Conservation (phyloP, 2,797 vertebrate genomes). For the Discoglossus pictus region DNA sequence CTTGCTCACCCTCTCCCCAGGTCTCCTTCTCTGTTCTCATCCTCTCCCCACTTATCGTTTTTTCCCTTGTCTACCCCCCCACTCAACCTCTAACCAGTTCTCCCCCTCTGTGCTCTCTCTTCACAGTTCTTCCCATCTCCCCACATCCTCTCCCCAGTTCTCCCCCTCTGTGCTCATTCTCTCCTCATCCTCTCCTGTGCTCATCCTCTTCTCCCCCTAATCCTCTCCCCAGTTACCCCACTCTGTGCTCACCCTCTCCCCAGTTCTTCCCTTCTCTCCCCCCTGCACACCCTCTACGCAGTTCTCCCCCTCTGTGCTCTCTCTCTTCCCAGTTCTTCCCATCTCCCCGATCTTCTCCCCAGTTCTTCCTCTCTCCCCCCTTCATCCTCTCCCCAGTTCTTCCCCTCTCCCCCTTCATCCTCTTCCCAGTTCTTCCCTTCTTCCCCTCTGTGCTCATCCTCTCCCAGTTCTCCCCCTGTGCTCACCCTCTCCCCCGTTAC, state of each 20-base stretch:
- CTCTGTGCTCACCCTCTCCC: slow-evolving; percentile 50
- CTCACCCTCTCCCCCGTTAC: too few species aligned
- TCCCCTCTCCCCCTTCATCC: slow-evolving; percentile 36
- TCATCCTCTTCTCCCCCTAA: slow-evolving; percentile 39
- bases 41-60: slow-evolving; percentile 48
- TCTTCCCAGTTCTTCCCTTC: slow-evolving; percentile 7
- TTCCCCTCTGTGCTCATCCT: slow-evolving; percentile 47
- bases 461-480: slow-evolving; percentile 5
- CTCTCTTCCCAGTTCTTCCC: too few species aligned
- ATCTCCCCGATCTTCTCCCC: slow-evolving; percentile 33
- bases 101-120: slow-evolving; percentile 34
- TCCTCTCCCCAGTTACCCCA: slow-evolving; percentile 54
- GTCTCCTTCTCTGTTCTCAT: too few species aligned
- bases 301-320: slow-evolving; percentile 41
- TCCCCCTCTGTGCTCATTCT: background rate
- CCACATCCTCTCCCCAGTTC: background rate
- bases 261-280: too few species aligned
- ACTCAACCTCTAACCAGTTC: slow-evolving; percentile 12
- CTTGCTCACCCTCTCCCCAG: too few species aligned
- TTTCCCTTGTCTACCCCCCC: slow-evolving; percentile 27
- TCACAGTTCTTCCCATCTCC: background rate
- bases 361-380: slow-evolving; percentile 49
- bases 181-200: slow-evolving; percentile 54
- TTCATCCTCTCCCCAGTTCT: slow-evolving; percentile 17
- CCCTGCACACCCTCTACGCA: background rate